Evolutionary conservation across 2,113 vertebrate genomes (phyloP).

Genomic region (Chaetodon trifascialis): DNA sequence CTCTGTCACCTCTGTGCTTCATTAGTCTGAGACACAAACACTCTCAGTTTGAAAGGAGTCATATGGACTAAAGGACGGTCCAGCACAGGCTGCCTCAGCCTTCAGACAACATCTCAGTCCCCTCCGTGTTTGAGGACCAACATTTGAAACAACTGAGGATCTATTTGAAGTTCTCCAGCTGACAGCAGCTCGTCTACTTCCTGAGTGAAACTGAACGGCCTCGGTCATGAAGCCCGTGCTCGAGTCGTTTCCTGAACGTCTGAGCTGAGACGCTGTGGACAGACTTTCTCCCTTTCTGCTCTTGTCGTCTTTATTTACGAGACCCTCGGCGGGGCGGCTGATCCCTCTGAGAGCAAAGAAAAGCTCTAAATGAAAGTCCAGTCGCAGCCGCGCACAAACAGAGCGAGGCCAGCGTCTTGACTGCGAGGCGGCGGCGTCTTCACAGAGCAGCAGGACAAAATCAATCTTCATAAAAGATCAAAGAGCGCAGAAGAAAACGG

Average conservation of each 20-base stretch:
- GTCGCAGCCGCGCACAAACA: neutral
- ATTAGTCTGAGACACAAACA: too few species aligned
- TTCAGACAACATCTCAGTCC: too few species aligned
- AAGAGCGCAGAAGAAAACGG: neutral
- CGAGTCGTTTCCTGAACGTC: neutral
- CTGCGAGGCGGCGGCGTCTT: neutral
- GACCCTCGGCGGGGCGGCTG: neutral
- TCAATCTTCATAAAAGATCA: constrained; percentile 35
- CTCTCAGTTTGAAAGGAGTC: too few species aligned
- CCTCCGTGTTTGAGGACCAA: too few species aligned
- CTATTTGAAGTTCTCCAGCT: too few species aligned
- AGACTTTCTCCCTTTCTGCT: constrained; percentile 6
- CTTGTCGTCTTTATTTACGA: constrained; percentile 21
- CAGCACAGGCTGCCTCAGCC: too few species aligned
- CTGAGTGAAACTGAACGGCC: too few species aligned
- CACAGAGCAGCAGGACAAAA: constrained; percentile 10
- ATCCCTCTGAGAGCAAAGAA: neutral
- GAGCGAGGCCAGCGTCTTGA: neutral
- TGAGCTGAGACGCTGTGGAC: neutral
- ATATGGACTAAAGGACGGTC: too few species aligned
- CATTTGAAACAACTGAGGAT: too few species aligned
- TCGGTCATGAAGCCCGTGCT: neutral
- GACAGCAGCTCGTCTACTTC: too few species aligned
- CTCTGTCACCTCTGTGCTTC: too few species aligned
- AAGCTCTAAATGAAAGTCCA: neutral